phyloP scores from a whole-genome alignment of 1,140 invertebrate species.

The Lutraria rhynchaena region DNA sequence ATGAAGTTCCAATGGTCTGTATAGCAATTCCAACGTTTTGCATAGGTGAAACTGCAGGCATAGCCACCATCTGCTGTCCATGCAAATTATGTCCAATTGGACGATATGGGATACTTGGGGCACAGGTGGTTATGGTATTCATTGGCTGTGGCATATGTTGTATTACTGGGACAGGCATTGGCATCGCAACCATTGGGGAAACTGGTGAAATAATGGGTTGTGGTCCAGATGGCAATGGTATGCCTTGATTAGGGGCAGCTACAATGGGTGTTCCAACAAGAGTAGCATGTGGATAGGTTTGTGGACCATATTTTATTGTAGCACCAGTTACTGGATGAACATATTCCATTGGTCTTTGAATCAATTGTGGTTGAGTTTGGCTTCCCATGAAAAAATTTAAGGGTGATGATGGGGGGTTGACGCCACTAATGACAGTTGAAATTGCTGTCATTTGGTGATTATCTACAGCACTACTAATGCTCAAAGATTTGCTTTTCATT shows the following conservation, averaged over 20 bases:
- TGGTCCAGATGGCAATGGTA: background rate
- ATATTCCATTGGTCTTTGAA: background rate
- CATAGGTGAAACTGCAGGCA: too few species aligned
- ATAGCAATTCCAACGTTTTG: too few species aligned
- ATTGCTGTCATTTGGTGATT: constrained; percentile 4
- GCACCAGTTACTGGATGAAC: constrained; percentile 29
- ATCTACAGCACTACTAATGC: too few species aligned
- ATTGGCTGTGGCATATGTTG: background rate
- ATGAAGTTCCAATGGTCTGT: background rate
- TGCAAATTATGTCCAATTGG: background rate
- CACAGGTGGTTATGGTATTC: background rate
- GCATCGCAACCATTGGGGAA: background rate
- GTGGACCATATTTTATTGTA: constrained; percentile 1
- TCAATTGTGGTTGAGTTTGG: background rate
- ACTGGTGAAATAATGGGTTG: background rate
- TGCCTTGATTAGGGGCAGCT: too few species aligned
- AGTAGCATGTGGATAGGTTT: background rate
- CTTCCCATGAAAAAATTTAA: background rate
- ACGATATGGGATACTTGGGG: background rate
- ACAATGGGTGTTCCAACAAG: too few species aligned
- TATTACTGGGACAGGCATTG: background rate
- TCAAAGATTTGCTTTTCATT: too few species aligned
- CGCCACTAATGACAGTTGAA: background rate
- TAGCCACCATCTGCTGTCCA: background rate
- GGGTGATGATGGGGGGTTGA: background rate